Evolutionary conservation across 2,797 vertebrate species (phyloP), one percentile per base, ranked within the genome.

Genomic region (Botia almorhae): DNA sequence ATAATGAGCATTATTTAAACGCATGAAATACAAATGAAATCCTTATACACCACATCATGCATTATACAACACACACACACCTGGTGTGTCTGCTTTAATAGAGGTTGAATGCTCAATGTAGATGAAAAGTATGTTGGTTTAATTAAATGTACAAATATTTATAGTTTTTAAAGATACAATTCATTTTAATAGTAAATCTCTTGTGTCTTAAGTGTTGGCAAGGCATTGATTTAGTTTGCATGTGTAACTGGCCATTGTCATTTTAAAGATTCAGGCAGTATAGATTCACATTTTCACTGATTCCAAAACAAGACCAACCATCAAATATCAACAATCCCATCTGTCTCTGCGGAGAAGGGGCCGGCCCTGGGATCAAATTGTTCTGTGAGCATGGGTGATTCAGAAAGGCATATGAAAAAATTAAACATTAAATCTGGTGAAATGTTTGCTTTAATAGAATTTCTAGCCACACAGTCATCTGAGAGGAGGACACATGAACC

Each of bases 281-380:
- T 91, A 88, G 87, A 88, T 90, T 90, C 83, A 84, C 85, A 82
- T 90, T 87, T 56, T 56, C 93, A 91, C 88, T 76, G 90, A 93
- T 89, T 85, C 86, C 51, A 92, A 92, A 93, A 19, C 29, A 74
- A 43, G 12, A 43, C 3, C 14, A 7, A 13, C 93, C 92, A 92
- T 93, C 93, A 92, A 89, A 89, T 92, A 93, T 94, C 91, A 90
- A 92, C 91, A 92, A 90, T 90, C 90, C 90, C 93, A 93, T 94
- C 92, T 94, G 92, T 92, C 90, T 91, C 88, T 85, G 26, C 87
- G 74, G 92, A 93, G 93, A 93, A 93, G 91, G 84, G 86, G 82
- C 85, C 84, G 56, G 84, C 83, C 72, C 90, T 83, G 79, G 33
- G 80, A 88, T 39, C 4, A 6, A 81, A 87, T 84, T 89, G 84